phyloP scores from a whole-genome alignment of 23 tunicate species.

The Pegea sp. region DNA sequence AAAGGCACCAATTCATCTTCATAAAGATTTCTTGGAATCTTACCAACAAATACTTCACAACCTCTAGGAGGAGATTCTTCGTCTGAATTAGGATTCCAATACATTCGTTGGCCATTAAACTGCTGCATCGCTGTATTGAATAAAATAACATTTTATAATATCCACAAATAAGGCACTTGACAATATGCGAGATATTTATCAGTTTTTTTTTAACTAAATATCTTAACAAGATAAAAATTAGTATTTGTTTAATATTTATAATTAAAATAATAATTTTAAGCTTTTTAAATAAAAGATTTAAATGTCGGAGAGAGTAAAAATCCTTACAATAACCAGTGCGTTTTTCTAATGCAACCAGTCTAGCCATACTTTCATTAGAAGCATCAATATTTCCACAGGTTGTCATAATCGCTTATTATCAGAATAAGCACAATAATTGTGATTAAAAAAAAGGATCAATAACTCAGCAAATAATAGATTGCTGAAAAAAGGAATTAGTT shows the following conservation, averaged over 20 bases:
- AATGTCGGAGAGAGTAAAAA: background rate
- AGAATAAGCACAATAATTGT: no score
- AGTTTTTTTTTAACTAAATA: no score
- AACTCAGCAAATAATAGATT: no score
- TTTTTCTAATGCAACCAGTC: slow-evolving; percentile 67
- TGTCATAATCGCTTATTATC: no score
- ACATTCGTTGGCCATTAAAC: slow-evolving; percentile 82
- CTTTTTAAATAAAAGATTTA: background rate
- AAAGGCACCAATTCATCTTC: slow-evolving; percentile 86
- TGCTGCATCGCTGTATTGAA: slow-evolving; percentile 92
- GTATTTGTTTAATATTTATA: no score
- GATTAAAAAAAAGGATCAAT: no score
- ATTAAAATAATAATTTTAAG: background rate
- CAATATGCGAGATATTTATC: no score
- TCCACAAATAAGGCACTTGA: background rate
- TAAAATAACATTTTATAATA: slow-evolving; percentile 1
- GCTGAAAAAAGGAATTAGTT: no score
- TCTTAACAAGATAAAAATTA: no score
- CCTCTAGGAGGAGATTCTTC: slow-evolving; percentile 77
- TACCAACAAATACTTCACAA: slow-evolving; percentile 88
- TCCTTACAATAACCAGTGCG: slow-evolving; percentile 87
- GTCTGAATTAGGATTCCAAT: slow-evolving; percentile 88
- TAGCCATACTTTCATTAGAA: slow-evolving; percentile 79
- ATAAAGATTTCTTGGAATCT: slow-evolving; percentile 71
- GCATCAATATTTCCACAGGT: no score